These are phyloP conservation scores for Carposina sasakii DNA, from an alignment of 1,140 invertebrate species.

Conservation along the genomic window DNA sequence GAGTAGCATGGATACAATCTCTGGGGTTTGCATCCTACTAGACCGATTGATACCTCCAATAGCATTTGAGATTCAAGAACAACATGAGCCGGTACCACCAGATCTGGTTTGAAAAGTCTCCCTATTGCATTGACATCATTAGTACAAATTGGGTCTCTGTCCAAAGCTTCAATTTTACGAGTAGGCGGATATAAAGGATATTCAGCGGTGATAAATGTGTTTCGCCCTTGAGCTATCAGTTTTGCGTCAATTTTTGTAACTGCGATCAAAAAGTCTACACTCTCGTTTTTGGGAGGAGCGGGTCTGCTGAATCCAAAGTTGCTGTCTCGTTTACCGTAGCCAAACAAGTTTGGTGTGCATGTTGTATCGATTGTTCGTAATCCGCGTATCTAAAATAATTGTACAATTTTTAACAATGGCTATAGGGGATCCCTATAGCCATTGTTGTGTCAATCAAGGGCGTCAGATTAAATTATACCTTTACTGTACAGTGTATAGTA, in stretches of 20 bases:
- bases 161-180: conserved; percentile 12
- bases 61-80: conserved; percentile 54
- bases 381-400: conserved; percentile 42
- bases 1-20: conserved; percentile 30
- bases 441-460: no score
- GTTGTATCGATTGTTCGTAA: conserved; percentile 16
- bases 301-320: conserved; percentile 32
- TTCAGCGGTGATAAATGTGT: conserved; percentile 41
- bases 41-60: conserved; percentile 46
- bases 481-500: no score
- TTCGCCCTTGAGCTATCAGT: conserved; percentile 37
- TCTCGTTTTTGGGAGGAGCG: conserved; percentile 12
- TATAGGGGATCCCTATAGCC: no score
- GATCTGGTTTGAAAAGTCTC: conserved; percentile 22
- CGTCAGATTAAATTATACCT: no score
- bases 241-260: conserved; percentile 47
- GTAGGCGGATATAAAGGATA: conserved; percentile 44
- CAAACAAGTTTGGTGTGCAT: conserved; percentile 28
- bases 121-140: conserved; percentile 50
- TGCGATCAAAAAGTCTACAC: conserved; percentile 42
- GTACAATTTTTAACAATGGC: no score
- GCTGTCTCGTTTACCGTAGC: conserved; percentile 35
- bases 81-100: conserved; percentile 31
- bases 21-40: conserved; percentile 47
- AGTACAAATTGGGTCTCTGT: conserved; percentile 36